These are phyloP conservation scores for Steromphala cineraria DNA, from an alignment of 2,888 invertebrate species.

Conservation along the genomic window DNA sequence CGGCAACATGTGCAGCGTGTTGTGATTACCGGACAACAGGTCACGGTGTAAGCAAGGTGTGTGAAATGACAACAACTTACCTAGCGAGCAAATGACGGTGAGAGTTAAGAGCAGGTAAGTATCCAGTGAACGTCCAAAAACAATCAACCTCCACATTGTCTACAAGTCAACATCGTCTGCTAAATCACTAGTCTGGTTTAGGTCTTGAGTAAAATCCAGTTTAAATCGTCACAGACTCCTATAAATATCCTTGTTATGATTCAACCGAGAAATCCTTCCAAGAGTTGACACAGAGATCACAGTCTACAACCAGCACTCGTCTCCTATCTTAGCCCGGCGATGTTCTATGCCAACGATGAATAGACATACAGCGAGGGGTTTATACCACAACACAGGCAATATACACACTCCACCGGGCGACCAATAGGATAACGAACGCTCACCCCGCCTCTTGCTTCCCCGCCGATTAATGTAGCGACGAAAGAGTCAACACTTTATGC, in stretches of 20 bases:
- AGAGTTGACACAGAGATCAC: neutral
- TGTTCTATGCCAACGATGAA: neutral
- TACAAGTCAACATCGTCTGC: slow-evolving; percentile 6
- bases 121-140: neutral
- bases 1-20: too few relatives aligned
- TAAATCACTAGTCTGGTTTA: neutral
- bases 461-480: neutral
- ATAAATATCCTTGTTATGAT: neutral
- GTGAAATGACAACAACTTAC: neutral
- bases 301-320: too few relatives aligned
- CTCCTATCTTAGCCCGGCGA: neutral
- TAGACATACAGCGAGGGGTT: neutral
- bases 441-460: neutral
- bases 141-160: slow-evolving; percentile 13
- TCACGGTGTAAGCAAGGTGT: too few relatives aligned
- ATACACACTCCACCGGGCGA: neutral
- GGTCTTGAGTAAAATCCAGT: neutral
- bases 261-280: neutral
- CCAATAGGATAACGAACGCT: neutral
- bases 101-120: neutral
- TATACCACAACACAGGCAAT: slow-evolving; percentile 10
- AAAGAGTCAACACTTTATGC: neutral
- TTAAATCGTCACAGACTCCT: neutral
- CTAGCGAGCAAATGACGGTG: neutral
- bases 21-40: too few relatives aligned